A percentile compares a stretch with the other conserved stretches of the same genome.
These are phyloP conservation scores for Eupithecia exiguata DNA, from an alignment of 2,888 invertebrate genomes.

Conservation along the genomic window DNA sequence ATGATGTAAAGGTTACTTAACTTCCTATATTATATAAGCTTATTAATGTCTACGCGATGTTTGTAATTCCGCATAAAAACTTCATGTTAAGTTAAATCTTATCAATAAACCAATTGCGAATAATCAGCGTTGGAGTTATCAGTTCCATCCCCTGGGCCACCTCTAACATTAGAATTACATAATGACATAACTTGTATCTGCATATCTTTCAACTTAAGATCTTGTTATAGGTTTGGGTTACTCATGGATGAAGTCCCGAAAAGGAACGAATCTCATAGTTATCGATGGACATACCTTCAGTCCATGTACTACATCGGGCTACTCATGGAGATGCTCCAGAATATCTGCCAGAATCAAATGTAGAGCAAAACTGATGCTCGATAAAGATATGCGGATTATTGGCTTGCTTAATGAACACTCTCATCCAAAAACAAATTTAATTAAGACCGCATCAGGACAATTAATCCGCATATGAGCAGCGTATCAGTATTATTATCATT, in stretches of 20 bases:
- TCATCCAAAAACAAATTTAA: neutral
- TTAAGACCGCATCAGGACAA: conserved; percentile 15
- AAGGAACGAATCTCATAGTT: conserved; percentile 46
- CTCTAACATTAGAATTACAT: too few relatives aligned
- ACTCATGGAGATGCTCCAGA: conserved; percentile 41
- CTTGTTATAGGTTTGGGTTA: conserved; percentile 46
- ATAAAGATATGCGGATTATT: conserved; percentile 37
- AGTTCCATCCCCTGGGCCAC: too few relatives aligned
- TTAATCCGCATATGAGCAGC: neutral
- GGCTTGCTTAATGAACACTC: conserved; percentile 26
- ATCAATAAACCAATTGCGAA: too few relatives aligned
- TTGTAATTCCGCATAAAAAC: too few relatives aligned
- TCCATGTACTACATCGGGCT: conserved; percentile 6
- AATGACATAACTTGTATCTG: neutral
- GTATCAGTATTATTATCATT: neutral
- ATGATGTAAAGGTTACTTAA: too few relatives aligned
- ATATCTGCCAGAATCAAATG: conserved; percentile 39
- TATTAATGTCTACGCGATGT: too few relatives aligned
- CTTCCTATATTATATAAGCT: too few relatives aligned
- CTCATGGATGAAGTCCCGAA: conserved; percentile 46
- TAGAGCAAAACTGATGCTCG: conserved; percentile 45
- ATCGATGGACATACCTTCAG: conserved; percentile 48
- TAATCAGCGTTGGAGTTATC: too few relatives aligned
- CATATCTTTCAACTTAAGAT: neutral
- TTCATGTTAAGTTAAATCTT: too few relatives aligned